Percentiles rank a stretch among this genome's conserved stretches.
Evolutionary conservation across 2,113 vertebrate genomes (phyloP).

Genomic region (human (Homo sapiens)): GRCh38 chr1:78865001-78865500

Average conservation of each 20-base stretch:
- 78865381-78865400: not conserved
- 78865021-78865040: not conserved
- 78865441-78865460: not conserved
- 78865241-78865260: slow-evolving; percentile 32
- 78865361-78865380: not conserved
- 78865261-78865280: slow-evolving; percentile 5
- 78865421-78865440: not conserved
- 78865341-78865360: not conserved
- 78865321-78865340: not conserved
- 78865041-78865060: not conserved
- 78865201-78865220: slow-evolving; percentile 27
- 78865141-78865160: slow-evolving; percentile 5
- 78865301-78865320: not conserved
- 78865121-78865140: not conserved
- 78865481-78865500: slow-evolving; percentile 8
- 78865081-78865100: not conserved
- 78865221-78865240: not conserved
- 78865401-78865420: not conserved
- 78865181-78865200: not conserved
- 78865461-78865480: not conserved
- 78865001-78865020: not conserved
- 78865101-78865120: not conserved
- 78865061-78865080: not conserved
- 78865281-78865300: not conserved
- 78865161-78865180: not conserved